Base-by-base conservation (phyloP, 2,113 vertebrate species). In the Electrona antarctica region DNA sequence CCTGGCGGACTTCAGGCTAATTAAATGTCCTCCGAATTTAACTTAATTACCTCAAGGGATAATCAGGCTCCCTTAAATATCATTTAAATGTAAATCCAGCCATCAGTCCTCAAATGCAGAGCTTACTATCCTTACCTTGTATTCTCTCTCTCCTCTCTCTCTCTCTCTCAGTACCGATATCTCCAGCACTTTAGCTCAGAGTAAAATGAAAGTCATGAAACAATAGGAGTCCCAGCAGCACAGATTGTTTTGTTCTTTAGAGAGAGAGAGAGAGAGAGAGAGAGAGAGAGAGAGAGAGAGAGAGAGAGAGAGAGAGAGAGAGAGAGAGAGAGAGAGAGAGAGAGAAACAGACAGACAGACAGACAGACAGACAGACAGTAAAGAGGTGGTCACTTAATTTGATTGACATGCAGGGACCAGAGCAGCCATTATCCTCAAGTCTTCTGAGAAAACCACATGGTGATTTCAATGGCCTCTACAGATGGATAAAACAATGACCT, bases 51-150 rank as follows among this genome's bases (percentile, higher is more conserved):
- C 84, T 86, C 82, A 74, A 83, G 82, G 73, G 81, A 87, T 90
- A 88, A 88, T 90, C 66, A 76, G 69, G 65, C 78, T 78, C 80
- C 90, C 82, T 89, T 85, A 92, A 92, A 90, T 92, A 90, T 87
- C 72, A 90, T 86, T 88, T 87, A 90, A 93, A 69, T 83, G 71
- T 87, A 87, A 87, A 89, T 85, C 81, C 74, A 81, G 60, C 54
- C 75, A 61, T 76, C 45, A 74, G 58, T 73, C 72, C 74, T 61
- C 28, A 72, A 59, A 85, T 65, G 75, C 80, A 71, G 66, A 80
- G 74, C 28, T 61, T 41, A 57, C 49, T 8, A 59, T 64, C 47
- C 9, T n/a, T n/a, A 33, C 29, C 29, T 33, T 71, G 76, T 85
- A 33, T 33, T 4, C 74, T 60, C 60, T 9, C 14, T 45, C 7